phyloP scores from a whole-genome alignment of 2,797 vertebrate genomes.

The Eurystomus glaucurus region DNA sequence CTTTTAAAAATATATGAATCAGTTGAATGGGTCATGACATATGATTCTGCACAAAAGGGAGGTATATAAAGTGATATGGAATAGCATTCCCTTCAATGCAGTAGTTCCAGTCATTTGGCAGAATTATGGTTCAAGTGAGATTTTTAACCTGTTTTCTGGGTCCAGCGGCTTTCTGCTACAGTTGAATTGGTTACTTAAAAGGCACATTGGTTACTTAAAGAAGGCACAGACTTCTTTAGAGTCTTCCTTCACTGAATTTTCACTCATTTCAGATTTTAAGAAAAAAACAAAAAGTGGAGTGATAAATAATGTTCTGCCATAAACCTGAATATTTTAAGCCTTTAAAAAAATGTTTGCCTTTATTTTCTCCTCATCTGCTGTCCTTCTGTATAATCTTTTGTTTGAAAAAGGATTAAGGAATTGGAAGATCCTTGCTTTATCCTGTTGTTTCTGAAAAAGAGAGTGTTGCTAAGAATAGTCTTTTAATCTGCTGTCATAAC shows the following conservation, averaged over 20 bases:
- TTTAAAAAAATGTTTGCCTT: neutral
- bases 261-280: neutral
- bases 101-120: neutral
- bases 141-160: neutral
- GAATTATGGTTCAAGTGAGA: neutral
- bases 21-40: neutral
- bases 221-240: neutral
- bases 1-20: neutral
- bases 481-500: conserved; percentile 42
- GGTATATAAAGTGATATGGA: neutral
- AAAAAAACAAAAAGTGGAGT: neutral
- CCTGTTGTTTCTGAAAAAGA: conserved; percentile 51
- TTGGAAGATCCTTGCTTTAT: conserved; percentile 36
- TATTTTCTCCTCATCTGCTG: neutral
- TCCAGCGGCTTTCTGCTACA: neutral
- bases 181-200: neutral
- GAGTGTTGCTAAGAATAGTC: conserved; percentile 49
- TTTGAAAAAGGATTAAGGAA: conserved; percentile 50
- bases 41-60: neutral
- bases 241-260: neutral
- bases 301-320: neutral
- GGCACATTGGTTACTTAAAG: neutral
- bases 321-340: neutral
- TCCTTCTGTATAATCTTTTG: neutral
- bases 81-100: neutral